Base-by-base conservation (phyloP, 2,888 invertebrate species). In the Pterostichus madidus region DNA sequence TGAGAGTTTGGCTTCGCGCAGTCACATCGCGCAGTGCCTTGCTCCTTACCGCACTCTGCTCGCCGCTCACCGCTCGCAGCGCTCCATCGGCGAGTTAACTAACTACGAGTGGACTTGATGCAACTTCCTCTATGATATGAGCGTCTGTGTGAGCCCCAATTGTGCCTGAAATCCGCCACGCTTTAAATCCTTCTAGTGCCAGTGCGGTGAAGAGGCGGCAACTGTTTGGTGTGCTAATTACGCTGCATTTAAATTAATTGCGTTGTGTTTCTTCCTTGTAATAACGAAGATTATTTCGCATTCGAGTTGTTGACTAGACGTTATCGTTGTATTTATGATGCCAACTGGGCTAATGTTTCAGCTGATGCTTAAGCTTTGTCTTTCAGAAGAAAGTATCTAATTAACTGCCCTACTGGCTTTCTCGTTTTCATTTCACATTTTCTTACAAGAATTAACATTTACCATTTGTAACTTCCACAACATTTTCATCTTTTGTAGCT, bases 231-330 rank as follows among this genome's bases (percentile, higher is more conserved):
- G 75, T 75, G 75, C 52, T 75, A 75, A 75, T 75, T 75, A 75
- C 75, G 32, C 52, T 75, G 75, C 75, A 75, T 75, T 75, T 75
- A 53, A 75, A 75, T 75, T 75, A 75, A 75, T 53, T 75, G 75
- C 75, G 75, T 13, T 52, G 75, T 75, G 75, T 75, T 73, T 75
- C 75, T 75, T 75, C 75, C 75, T 52, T 75, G 75, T 75, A 75
- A 75, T 75, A 75, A 75, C 75, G 49, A 53, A 75, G 75, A 75
- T 75, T 75, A 75, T 75, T 75, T 75, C 32, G 32, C 13, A 75
- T 75, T 75, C 75, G 24, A 75, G 32, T 52, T 75, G 75, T 52
- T 75, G 75, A 53, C 49, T 52, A 32, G 15, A 53, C 32, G 52
- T 53, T 73, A 46, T 44, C 49, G 49, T 31, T 44, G 24, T 73